Conservation (phyloP, 2,113 vertebrate genomes). For the Oenanthe melanoleuca region DNA sequence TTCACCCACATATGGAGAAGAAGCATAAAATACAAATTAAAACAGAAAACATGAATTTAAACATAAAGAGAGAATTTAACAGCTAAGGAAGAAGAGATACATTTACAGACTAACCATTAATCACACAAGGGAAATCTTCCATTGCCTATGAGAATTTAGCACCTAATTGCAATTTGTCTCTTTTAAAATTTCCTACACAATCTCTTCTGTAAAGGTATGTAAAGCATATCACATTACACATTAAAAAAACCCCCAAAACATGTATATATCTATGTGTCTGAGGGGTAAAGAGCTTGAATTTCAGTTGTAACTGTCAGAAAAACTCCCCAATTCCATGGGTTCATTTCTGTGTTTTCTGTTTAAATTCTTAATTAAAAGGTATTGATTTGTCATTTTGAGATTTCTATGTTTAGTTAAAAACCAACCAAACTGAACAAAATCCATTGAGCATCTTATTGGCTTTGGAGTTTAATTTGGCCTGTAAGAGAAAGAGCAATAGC, state of each 20-base stretch:
- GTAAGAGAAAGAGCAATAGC: background rate
- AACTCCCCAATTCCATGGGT: accelerated
- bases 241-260: background rate
- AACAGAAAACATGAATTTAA: background rate
- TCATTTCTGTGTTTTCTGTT: background rate
- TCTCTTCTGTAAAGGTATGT: background rate
- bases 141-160: background rate
- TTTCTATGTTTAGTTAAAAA: slow-evolving; percentile 19
- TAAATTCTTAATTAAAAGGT: background rate
- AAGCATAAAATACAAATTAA: background rate
- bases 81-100: background rate
- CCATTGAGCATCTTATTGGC: background rate
- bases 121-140: background rate
- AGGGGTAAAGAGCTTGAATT: background rate
- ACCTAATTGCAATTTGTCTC: background rate
- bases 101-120: background rate
- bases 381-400: slow-evolving; percentile 39
- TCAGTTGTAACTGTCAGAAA: background rate
- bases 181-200: background rate
- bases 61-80: background rate
- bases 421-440: background rate
- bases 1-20: background rate
- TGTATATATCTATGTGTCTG: background rate
- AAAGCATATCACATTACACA: background rate
- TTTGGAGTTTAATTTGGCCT: slow-evolving; percentile 3